Conservation (phyloP, 2,888 invertebrate genomes). For the Diarsia mendica region DNA sequence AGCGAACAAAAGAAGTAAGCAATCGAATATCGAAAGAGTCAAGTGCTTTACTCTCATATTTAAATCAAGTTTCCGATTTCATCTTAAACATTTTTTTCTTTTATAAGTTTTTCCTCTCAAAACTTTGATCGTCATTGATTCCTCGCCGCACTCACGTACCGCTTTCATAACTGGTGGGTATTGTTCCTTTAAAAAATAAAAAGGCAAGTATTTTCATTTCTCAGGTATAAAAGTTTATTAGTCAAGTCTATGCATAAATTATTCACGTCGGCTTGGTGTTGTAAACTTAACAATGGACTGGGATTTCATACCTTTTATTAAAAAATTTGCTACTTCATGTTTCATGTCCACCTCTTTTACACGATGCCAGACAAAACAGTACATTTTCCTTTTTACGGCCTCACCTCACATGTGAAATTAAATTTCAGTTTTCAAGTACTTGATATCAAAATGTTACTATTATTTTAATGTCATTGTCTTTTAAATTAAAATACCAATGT, state of each 20-base stretch:
- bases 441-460: constrained; percentile 16
- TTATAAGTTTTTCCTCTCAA: constrained; percentile 55
- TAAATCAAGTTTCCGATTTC: constrained; percentile 61
- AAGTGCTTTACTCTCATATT: constrained; percentile 60
- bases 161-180: constrained; percentile 36
- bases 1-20: constrained; percentile 64
- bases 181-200: constrained; percentile 48
- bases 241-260: constrained; percentile 48
- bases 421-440: constrained; percentile 56
- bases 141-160: constrained; percentile 39
- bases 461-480: constrained; percentile 10
- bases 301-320: constrained; percentile 28
- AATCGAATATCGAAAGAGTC: constrained; percentile 58
- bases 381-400: constrained; percentile 59
- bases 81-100: constrained; percentile 44
- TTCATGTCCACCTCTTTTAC: constrained; percentile 39
- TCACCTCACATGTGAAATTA: constrained; percentile 58
- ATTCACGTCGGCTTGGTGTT: constrained; percentile 33
- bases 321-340: constrained; percentile 20
- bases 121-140: constrained; percentile 60
- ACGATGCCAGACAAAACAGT: constrained; percentile 61
- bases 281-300: constrained; percentile 46
- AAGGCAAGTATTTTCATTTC: constrained; percentile 31
- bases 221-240: constrained; percentile 45
- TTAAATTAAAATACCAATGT: neutral